Conservation (phyloP, 2,797 vertebrate genomes). For the Argyrosomus regius region DNA sequence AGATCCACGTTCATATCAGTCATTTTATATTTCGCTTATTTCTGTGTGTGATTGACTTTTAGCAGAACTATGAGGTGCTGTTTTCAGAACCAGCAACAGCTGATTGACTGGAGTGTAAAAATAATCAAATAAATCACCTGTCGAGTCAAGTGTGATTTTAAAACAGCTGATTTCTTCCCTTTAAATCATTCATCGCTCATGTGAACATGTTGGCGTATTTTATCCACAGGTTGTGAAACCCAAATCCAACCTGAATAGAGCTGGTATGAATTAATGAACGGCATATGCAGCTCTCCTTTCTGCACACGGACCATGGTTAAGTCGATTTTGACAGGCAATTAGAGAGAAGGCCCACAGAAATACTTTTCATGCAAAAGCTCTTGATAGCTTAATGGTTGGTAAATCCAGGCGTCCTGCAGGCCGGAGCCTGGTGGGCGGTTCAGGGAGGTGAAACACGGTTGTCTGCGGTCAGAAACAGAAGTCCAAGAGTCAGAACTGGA, state of each 20-base stretch:
- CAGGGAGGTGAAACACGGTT: constrained; percentile 21
- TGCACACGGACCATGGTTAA: constrained; percentile 25
- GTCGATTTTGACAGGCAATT: constrained; percentile 66
- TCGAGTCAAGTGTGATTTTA: constrained; percentile 32
- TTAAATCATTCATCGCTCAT: constrained; percentile 37
- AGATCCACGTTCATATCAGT: not conserved
- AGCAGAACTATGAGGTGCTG: not conserved
- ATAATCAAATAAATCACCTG: constrained; percentile 40
- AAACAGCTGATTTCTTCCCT: constrained; percentile 31
- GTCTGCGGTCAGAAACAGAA: constrained; percentile 27
- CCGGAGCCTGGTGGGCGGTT: constrained; percentile 33
- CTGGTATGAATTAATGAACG: constrained; percentile 55
- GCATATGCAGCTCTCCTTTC: constrained; percentile 32
- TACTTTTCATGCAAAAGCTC: constrained; percentile 60
- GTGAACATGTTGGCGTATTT: constrained; percentile 54
- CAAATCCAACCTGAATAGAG: constrained; percentile 54
- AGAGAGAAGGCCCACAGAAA: constrained; percentile 54
- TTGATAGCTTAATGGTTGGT: constrained; percentile 62
- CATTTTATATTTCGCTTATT: not conserved
- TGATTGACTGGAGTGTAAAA: constrained; percentile 29
- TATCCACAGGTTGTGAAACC: constrained; percentile 52
- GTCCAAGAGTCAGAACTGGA: not conserved
- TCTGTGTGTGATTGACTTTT: not conserved
- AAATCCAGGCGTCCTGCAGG: constrained; percentile 52
- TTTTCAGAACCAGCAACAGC: constrained; percentile 26